Evolutionary conservation across 1,140 invertebrate species (phyloP), one percentile per base, ranked within the genome.

Genomic region (Phymastichus coffea): DNA sequence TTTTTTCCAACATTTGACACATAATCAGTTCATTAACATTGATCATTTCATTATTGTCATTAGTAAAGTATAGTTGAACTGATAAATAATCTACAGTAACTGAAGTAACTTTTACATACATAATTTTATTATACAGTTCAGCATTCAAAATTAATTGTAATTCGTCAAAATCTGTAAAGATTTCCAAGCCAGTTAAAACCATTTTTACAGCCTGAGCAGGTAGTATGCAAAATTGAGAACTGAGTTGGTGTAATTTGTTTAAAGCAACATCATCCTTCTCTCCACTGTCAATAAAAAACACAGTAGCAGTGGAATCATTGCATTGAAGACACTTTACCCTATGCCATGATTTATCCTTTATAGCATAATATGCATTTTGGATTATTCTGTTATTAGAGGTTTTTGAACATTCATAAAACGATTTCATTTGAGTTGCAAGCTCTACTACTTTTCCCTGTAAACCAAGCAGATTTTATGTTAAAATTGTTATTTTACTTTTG

Each of bases 241-340:
- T 3, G 14, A 51, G 48, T 10, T 12, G 2, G 9, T 23, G 20
- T 4, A 51, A 12, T 10, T 38, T n/a, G 0, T 19, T 23, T 3
- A 37, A 20, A 10, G 17, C 12, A 35, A 51, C 15, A 22, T 14
- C 20, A 37, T 22, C 30, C 7, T 14, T 17, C n/a, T 51, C 48
- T 23, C 48, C 48, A 23, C 33, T 15, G 15, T 51, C 48, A 3
- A 51, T 51, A 15, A 51, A 51, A 19, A 51, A 37, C 9, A 51
- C 33, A 9, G 17, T 7, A 20, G 48, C 48, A n/a, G 2, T 14
- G 0, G 3, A 19, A 2, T 33, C 0, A 20, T 22, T 7, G 37
- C 8, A 9, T 22, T 51, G 20, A n/a, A 37, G 9, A n/a, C 48
- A 51, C 37, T 25, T 35, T 2, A 51, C 48, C 14, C 48, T n/a